Evolutionary conservation across 2,888 invertebrate species (phyloP).

Genomic region (Listrodromus nycthemerus): DNA sequence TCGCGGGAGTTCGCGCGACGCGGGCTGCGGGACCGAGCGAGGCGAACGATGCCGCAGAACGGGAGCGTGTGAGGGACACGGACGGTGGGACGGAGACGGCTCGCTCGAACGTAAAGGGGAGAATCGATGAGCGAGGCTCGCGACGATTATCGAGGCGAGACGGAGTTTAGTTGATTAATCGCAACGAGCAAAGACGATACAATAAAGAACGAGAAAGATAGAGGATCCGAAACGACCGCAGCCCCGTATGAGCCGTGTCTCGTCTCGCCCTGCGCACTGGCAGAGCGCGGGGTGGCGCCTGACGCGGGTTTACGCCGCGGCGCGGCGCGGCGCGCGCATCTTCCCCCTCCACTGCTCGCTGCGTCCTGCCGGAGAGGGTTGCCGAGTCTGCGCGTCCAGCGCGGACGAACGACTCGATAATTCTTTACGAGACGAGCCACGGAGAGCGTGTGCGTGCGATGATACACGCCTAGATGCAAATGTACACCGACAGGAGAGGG

Average conservation of each 20-base stretch:
- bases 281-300: slow-evolving; percentile 28
- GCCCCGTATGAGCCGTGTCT: slow-evolving; percentile 22
- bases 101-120: neutral
- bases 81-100: too few relatives aligned
- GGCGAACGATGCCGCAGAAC: neutral
- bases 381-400: slow-evolving; percentile 56
- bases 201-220: neutral
- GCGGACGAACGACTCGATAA: slow-evolving; percentile 59
- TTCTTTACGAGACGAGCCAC: neutral
- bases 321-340: slow-evolving; percentile 45
- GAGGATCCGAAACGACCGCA: neutral
- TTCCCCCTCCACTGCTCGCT: neutral
- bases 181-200: slow-evolving; percentile 25
- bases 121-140: neutral
- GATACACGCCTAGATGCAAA: too few relatives aligned
- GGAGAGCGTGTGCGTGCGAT: neutral
- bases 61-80: neutral
- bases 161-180: neutral
- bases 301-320: slow-evolving; percentile 55
- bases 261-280: slow-evolving; percentile 51
- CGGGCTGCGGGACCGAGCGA: slow-evolving; percentile 5
- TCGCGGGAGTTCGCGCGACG: slow-evolving; percentile 33
- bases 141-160: too few relatives aligned
- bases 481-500: neutral
- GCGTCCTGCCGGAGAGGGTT: neutral